These are phyloP conservation scores for Salvator merianae DNA, from an alignment of 2,113 vertebrate species.

Conservation along the genomic window DNA sequence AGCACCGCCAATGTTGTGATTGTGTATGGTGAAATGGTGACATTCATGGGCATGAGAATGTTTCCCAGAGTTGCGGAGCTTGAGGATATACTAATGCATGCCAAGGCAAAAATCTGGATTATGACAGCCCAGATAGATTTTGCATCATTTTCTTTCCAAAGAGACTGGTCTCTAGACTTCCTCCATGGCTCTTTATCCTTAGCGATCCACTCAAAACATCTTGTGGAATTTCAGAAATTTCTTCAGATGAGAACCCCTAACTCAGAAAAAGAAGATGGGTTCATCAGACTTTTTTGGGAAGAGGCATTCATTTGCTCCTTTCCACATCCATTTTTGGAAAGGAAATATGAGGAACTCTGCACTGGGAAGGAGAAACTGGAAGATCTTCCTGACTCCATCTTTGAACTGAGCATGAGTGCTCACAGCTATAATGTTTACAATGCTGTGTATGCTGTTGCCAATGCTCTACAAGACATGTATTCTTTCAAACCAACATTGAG, in stretches of 20 bases:
- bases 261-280: not conserved
- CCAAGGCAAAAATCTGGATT: not conserved
- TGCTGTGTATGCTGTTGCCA: too few relatives aligned
- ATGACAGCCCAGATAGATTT: not conserved
- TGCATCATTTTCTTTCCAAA: not conserved
- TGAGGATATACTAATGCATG: not conserved
- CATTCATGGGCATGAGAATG: not conserved
- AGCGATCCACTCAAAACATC: not conserved
- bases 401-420: too few relatives aligned
- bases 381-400: too few relatives aligned
- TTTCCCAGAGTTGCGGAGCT: not conserved
- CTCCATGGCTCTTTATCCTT: not conserved
- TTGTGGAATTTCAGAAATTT: not conserved
- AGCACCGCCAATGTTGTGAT: not conserved
- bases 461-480: too few relatives aligned
- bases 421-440: too few relatives aligned
- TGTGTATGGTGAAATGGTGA: not conserved
- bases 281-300: not conserved
- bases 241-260: not conserved
- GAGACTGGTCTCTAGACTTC: not conserved
- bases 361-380: not conserved
- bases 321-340: not conserved
- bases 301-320: not conserved
- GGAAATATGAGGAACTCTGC: not conserved
- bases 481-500: too few relatives aligned